Evolutionary conservation across 1,140 invertebrate species (phyloP).

Genomic region (Trinorchestia longiramus): DNA sequence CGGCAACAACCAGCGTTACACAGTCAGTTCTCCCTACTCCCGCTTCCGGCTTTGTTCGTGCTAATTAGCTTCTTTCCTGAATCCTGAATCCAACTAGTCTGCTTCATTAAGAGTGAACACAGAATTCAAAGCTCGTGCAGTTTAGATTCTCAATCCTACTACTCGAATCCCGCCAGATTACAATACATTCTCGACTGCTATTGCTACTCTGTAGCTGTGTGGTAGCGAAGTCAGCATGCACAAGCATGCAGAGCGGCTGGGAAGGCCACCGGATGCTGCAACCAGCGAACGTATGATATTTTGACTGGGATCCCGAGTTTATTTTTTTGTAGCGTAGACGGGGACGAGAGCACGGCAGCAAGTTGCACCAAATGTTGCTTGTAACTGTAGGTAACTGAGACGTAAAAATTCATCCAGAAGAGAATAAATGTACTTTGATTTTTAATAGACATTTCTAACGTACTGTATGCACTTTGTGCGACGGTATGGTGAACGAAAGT

Average conservation of each 20-base stretch:
- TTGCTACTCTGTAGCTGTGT: not conserved
- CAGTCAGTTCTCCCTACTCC: not conserved
- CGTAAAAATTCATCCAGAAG: not conserved
- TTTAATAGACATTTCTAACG: not conserved
- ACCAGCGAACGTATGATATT: not conserved
- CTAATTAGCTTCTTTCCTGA: too few relatives aligned
- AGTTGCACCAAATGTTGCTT: not conserved
- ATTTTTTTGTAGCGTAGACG: not conserved
- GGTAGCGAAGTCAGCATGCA: not conserved
- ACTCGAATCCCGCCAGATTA: not conserved
- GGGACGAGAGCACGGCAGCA: not conserved
- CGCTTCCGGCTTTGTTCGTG: not conserved
- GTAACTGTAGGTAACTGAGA: not conserved
- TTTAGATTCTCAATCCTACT: not conserved
- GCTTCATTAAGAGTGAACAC: not conserved
- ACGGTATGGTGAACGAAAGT: not conserved
- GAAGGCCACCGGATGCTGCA: constrained; percentile 3
- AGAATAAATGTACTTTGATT: not conserved
- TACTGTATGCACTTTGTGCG: not conserved
- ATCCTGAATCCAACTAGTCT: not conserved
- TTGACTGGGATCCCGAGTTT: not conserved
- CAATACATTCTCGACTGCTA: not conserved
- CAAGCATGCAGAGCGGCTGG: not conserved
- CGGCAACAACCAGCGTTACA: not conserved
- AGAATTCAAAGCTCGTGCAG: not conserved